phyloP scores from a whole-genome alignment of 2,888 invertebrate species.

The Syrphus vitripennis region DNA sequence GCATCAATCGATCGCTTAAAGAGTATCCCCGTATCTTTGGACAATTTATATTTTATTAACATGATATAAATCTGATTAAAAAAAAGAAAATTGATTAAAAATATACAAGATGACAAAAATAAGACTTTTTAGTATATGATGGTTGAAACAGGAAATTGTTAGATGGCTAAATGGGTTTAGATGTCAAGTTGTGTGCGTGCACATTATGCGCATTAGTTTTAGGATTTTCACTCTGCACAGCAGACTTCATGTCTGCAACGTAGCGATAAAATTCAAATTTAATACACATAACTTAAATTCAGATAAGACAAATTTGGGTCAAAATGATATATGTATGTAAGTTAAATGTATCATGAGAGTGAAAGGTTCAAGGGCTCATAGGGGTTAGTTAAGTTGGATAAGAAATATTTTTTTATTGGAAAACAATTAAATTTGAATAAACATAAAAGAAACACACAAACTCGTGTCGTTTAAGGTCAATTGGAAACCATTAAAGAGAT shows the following conservation, averaged over 20 bases:
- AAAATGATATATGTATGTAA: too few relatives aligned
- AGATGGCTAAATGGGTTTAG: neutral
- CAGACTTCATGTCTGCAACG: neutral
- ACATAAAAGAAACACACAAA: too few relatives aligned
- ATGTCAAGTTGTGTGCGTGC: neutral
- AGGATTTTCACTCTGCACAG: neutral
- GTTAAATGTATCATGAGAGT: too few relatives aligned
- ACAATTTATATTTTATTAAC: constrained; percentile 41
- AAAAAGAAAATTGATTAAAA: constrained; percentile 41
- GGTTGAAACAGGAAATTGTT: constrained; percentile 43
- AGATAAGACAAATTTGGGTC: too few relatives aligned
- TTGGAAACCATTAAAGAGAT: neutral
- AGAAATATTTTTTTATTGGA: too few relatives aligned
- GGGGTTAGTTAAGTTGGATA: too few relatives aligned
- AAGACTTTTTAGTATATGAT: neutral
- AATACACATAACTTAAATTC: neutral
- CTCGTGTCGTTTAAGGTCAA: neutral
- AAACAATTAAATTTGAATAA: too few relatives aligned
- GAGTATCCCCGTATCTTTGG: constrained; percentile 3
- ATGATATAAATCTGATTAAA: constrained; percentile 40
- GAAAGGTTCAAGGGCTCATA: too few relatives aligned
- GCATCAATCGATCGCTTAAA: constrained; percentile 56
- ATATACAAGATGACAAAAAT: neutral
- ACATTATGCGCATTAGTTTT: constrained; percentile 16
- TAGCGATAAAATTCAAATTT: neutral